These are phyloP conservation scores for Cyprinodon brontotheroides DNA, from an alignment of 2,113 vertebrate genomes.

Conservation along the genomic window DNA sequence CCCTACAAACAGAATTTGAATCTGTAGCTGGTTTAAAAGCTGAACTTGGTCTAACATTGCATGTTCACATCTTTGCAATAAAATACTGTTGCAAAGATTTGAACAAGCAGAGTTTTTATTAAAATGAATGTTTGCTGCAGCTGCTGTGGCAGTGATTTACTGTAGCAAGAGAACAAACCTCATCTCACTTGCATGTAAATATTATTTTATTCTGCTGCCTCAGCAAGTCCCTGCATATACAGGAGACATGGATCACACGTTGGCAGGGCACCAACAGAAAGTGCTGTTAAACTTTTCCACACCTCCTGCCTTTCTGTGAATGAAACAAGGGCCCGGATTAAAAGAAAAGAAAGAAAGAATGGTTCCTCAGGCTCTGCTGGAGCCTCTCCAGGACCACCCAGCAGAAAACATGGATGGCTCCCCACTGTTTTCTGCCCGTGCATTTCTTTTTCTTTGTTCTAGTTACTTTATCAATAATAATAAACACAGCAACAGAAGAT, in stretches of 20 bases:
- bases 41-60: not conserved
- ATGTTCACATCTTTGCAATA: not conserved
- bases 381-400: conserved; percentile 45
- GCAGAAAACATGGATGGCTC: conserved; percentile 26
- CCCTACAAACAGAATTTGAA: not conserved
- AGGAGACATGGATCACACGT: conserved; percentile 78
- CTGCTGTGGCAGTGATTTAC: conserved; percentile 69
- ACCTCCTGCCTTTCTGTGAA: not conserved
- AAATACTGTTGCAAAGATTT: not conserved
- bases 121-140: conserved; percentile 16
- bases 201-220: conserved; percentile 77
- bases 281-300: no score
- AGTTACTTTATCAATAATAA: conserved; percentile 21
- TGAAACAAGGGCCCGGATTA: conserved; percentile 20
- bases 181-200: conserved; percentile 81
- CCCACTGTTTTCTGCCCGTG: not conserved
- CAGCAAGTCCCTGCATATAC: conserved; percentile 68
- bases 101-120: not conserved
- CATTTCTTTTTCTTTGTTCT: conserved; percentile 1
- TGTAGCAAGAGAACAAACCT: conserved; percentile 50
- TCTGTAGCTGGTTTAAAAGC: not conserved
- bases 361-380: conserved; percentile 49
- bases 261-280: conserved; percentile 42
- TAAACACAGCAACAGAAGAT: not conserved
- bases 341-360: conserved; percentile 19